These are phyloP conservation scores for Pocillopora grandis DNA, from an alignment of 92 coral and sea anemone genomes.

Conservation along the genomic window DNA sequence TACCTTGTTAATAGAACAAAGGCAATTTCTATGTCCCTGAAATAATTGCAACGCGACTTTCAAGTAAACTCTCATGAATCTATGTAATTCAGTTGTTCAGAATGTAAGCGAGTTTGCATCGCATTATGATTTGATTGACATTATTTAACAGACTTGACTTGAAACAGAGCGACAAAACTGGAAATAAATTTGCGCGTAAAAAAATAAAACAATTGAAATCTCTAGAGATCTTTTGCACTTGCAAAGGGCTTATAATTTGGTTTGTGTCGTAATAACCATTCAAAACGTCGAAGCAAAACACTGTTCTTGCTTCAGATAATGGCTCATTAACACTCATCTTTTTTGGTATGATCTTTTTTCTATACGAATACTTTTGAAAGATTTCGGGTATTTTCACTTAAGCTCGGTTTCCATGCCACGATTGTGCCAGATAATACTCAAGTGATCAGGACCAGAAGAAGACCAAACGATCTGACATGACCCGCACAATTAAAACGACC, in stretches of 20 bases:
- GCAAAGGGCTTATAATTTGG: not conserved
- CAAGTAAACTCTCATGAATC: slow-evolving; percentile 6
- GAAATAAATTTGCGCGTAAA: not conserved
- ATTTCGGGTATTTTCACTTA: too few species aligned
- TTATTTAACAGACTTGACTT: too few species aligned
- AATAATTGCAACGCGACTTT: not conserved
- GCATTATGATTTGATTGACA: too few species aligned
- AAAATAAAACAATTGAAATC: not conserved
- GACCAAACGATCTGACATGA: too few species aligned
- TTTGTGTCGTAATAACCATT: not conserved
- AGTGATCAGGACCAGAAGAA: too few species aligned
- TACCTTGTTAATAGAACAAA: not conserved
- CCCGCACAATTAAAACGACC: too few species aligned
- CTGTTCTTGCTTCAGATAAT: not conserved
- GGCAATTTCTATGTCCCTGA: too few species aligned
- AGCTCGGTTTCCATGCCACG: not conserved
- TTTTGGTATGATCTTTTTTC: too few species aligned
- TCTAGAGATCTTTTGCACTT: not conserved
- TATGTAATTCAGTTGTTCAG: not conserved
- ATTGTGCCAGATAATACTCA: too few species aligned
- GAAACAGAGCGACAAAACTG: not conserved
- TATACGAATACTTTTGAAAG: too few species aligned
- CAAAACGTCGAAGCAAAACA: not conserved
- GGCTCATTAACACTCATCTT: too few species aligned
- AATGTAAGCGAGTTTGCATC: too few species aligned